Conservation (phyloP, 2,113 vertebrate species). For the Tretioscincus oriximinensis region DNA sequence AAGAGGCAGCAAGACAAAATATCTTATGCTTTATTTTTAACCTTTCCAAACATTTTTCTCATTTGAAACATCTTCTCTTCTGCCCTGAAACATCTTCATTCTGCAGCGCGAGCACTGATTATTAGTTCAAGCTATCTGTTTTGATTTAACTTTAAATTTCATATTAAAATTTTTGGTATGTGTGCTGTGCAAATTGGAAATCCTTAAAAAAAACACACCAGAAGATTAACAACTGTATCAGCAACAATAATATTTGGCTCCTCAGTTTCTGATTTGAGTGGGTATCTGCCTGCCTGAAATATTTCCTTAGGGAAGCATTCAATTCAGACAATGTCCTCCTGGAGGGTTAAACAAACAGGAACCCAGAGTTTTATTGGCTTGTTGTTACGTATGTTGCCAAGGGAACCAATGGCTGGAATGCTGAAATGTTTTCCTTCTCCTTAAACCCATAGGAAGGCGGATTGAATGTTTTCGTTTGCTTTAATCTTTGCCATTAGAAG, state of each 20-base stretch:
- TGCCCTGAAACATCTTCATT: no score
- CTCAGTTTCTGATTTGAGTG: constrained; percentile 46
- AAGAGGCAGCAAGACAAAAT: no score
- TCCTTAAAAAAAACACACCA: constrained; percentile 3
- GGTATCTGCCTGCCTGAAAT: constrained; percentile 59
- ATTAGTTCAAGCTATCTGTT: not conserved
- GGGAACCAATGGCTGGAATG: constrained; percentile 79
- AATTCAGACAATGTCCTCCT: constrained; percentile 67
- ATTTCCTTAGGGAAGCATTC: constrained; percentile 79
- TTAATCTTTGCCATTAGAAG: constrained; percentile 68
- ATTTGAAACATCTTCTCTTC: no score
- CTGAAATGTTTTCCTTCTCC: constrained; percentile 77
- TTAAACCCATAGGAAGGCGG: constrained; percentile 64
- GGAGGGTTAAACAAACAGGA: constrained; percentile 83
- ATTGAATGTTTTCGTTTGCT: constrained; percentile 67
- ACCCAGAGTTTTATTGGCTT: constrained; percentile 67
- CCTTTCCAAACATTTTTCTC: no score
- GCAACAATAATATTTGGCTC: constrained; percentile 6
- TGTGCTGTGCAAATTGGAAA: not conserved
- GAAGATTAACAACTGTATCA: constrained; percentile 16
- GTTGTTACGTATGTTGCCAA: constrained; percentile 79
- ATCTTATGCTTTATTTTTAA: no score
- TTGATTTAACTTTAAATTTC: not conserved
- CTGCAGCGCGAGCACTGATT: no score
- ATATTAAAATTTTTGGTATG: not conserved